These are phyloP conservation scores for Rana temporaria DNA, from an alignment of 2,113 vertebrate genomes.

Conservation along the genomic window DNA sequence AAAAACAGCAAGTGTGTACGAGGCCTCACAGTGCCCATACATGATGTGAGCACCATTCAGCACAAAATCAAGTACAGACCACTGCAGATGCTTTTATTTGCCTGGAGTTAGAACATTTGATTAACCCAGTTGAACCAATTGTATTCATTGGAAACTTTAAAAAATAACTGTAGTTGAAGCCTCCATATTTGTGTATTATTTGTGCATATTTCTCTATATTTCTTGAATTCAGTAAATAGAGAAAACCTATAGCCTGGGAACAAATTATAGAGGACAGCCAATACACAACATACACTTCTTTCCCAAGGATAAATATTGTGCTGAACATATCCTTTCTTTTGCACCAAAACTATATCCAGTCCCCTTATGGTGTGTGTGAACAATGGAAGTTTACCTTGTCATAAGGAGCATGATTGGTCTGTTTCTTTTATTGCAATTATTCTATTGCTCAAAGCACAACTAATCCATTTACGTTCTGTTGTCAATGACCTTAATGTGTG, in stretches of 20 bases:
- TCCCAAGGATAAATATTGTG: neutral
- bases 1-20: too few species aligned
- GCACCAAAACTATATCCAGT: neutral
- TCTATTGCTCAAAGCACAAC: neutral
- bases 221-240: neutral
- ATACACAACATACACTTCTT: neutral
- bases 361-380: neutral
- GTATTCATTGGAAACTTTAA: too few species aligned
- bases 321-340: neutral
- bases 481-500: neutral
- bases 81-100: too few species aligned
- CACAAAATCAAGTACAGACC: too few species aligned
- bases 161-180: neutral
- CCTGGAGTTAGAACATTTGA: too few species aligned
- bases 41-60: too few species aligned
- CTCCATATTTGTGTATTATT: neutral
- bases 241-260: neutral
- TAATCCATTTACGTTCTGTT: conserved; percentile 19
- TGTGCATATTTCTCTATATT: neutral
- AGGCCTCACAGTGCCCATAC: too few species aligned
- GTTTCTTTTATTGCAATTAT: conserved; percentile 13
- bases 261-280: neutral
- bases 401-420: neutral
- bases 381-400: neutral
- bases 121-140: too few species aligned